Evolutionary conservation across 2,797 vertebrate species (phyloP), one percentile per base, ranked within the genome.

Genomic region (Periophthalmus magnuspinnatus): DNA sequence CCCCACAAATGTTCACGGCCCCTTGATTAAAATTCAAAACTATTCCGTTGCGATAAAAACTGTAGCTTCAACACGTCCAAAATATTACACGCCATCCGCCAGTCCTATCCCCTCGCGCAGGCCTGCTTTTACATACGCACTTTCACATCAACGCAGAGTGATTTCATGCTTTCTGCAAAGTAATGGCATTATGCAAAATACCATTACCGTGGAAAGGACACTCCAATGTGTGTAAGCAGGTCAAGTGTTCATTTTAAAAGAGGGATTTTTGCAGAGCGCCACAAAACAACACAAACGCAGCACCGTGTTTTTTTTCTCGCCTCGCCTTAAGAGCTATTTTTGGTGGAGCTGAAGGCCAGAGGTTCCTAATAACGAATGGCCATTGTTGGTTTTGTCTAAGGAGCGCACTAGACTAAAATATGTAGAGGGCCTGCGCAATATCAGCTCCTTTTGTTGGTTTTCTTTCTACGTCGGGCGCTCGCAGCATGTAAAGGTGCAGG

Each of bases 161-260:
- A 92, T 92, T 91, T 93, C 88, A 92, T 82, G 90, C 92, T 93
- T 90, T 91, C 76, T 90, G 85, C 86, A 84, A 90, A 81, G 88
- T 91, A 89, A 92, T 89, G 83, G 85, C 86, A 92, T 94, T 93
- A 93, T 92, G 87, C 87, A 87, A 88, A 91, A 92, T 88, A 75
- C 89, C 88, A 90, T 91, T 90, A 90, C 84, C 68, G 81, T 86
- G 83, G 78, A 92, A 91, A 91, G 88, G 88, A 90, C 91, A 87
- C 86, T 89, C 72, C 77, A 75, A 70, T 76, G 80, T 85, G 80
- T 85, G 78, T 84, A 89, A 86, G 76, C 86, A 79, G 86, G 86
- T 91, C 88, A 90, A 92, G 86, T 84, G 79, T 77, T 92, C 69
- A 70, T 86, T 89, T 83, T 76, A 67, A 82, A 80, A 86, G 76